Evolutionary conservation across 1,140 invertebrate species (phyloP).

Genomic region (Andricus grossulariae): DNA sequence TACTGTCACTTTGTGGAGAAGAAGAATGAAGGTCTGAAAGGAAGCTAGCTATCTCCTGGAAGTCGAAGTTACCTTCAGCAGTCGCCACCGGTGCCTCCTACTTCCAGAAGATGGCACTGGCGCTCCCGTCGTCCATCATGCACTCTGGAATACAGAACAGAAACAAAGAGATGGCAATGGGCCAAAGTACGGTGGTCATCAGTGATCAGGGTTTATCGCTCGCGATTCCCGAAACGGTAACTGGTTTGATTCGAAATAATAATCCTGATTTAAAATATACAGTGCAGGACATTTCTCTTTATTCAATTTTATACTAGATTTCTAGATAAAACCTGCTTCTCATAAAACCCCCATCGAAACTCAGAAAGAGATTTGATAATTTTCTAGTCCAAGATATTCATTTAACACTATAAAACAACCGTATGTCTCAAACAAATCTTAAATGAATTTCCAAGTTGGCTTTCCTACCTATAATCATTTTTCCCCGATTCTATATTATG

Average conservation of each 20-base stretch:
- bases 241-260: slow-evolving; percentile 17
- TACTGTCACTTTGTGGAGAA: slow-evolving; percentile 51
- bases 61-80: slow-evolving; percentile 79
- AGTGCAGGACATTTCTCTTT: slow-evolving; percentile 63
- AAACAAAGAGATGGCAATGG: slow-evolving; percentile 73
- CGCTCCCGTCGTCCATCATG: slow-evolving; percentile 79
- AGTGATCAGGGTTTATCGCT: slow-evolving; percentile 48
- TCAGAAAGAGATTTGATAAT: neutral
- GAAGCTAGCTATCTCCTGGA: slow-evolving; percentile 79
- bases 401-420: too few species aligned
- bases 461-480: neutral
- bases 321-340: neutral
- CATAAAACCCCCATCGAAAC: neutral
- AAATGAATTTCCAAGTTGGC: neutral
- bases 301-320: neutral
- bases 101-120: slow-evolving; percentile 80
- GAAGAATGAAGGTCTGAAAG: slow-evolving; percentile 54
- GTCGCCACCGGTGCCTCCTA: slow-evolving; percentile 78
- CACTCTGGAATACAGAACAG: slow-evolving; percentile 81
- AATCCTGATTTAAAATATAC: slow-evolving; percentile 38
- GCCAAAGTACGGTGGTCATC: slow-evolving; percentile 60
- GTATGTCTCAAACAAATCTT: neutral
- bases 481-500: neutral
- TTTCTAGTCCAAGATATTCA: too few species aligned
- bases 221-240: neutral